Base-by-base conservation (phyloP, 2,797 vertebrate genomes). In the Martes flavigula region DNA sequence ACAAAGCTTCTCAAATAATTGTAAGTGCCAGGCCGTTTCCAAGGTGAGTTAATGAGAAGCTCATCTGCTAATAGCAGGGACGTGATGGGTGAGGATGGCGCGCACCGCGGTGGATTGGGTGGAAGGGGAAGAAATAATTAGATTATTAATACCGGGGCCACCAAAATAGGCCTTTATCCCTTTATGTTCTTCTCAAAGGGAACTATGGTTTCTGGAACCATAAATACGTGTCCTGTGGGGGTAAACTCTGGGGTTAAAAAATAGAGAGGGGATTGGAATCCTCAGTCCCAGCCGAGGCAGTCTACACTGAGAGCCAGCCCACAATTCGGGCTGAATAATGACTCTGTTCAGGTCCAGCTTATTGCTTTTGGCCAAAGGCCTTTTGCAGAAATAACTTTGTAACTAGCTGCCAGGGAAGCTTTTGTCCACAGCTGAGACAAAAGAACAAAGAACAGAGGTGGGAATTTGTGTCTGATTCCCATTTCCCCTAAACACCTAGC, bases 351-450 rank as follows among this genome's bases (percentile, higher is more conserved):
- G 95, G 88, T 88, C 92, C 7, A 0, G 88, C 93, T 95, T 96
- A 97, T 97, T 97, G 97, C 96, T 97, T 97, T 97, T 96, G 97
- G 97, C 97, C 97, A 86, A 38, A 86, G 95, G 93, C 97, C 95
- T 97, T 97, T 95, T 88, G 97, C 92, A 97, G 86, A 97, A 97
- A 96, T 96, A 97, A 97, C 95, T 96, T 79, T 87, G 93, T 97
- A 92, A 93, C 90, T 96, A 46, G 13, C 90, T 97, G 96, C 95
- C 92, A 91, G 92, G 91, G 88, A 94, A 90, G 95, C 68, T 64
- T 96, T 90, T 97, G 94, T 97, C 86, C 92, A 60, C 79, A 77
- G 64, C 87, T 75, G 87, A 96, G 94, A 97, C 96, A 92, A 92
- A 96, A 73, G 94, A 96, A 92, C 97, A 98, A 97, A 96, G 97